Evolutionary conservation across 30 jellyfish, hydroid and myxozoan species (phyloP).

Genomic region (Chrysaora quinquecirrha): DNA sequence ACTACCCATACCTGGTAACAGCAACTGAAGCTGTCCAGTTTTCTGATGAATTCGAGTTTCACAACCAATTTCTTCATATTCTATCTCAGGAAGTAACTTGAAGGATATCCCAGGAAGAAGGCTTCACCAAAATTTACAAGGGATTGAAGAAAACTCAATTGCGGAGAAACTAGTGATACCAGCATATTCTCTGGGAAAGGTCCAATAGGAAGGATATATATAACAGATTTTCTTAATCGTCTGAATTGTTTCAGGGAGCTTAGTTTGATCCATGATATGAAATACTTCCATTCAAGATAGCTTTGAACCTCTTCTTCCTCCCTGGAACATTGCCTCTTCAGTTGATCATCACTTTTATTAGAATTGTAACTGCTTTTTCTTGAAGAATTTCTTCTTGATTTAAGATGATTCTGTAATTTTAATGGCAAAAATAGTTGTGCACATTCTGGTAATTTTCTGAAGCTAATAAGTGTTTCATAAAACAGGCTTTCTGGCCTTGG

Average conservation of each 20-base stretch:
- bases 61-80: slow-evolving; percentile 65
- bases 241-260: slow-evolving; percentile 53
- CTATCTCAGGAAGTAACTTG: slow-evolving; percentile 71
- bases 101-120: slow-evolving; percentile 70
- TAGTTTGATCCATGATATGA: slow-evolving; percentile 53
- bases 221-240: slow-evolving; percentile 53
- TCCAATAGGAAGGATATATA: slow-evolving; percentile 79
- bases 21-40: slow-evolving; percentile 83
- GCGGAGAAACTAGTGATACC: slow-evolving; percentile 54
- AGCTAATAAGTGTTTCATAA: slow-evolving; percentile 66
- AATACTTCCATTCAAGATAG: slow-evolving; percentile 80
- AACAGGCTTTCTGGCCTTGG: slow-evolving; percentile 53
- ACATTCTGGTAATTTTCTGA: slow-evolving; percentile 70
- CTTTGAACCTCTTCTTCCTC: slow-evolving; percentile 84
- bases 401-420: slow-evolving; percentile 30
- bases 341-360: neutral
- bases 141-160: slow-evolving; percentile 49
- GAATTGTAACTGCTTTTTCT: slow-evolving; percentile 12
- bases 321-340: slow-evolving; percentile 50
- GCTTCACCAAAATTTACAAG: slow-evolving; percentile 61
- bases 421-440: slow-evolving; percentile 67
- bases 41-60: slow-evolving; percentile 69
- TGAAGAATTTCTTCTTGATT: slow-evolving; percentile 5
- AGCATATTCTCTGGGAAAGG: slow-evolving; percentile 87
- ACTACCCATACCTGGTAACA: slow-evolving; percentile 77